Evolutionary conservation across 2,888 invertebrate species (phyloP), one percentile per base, ranked within the genome.

Genomic region (Tholera decimalis): DNA sequence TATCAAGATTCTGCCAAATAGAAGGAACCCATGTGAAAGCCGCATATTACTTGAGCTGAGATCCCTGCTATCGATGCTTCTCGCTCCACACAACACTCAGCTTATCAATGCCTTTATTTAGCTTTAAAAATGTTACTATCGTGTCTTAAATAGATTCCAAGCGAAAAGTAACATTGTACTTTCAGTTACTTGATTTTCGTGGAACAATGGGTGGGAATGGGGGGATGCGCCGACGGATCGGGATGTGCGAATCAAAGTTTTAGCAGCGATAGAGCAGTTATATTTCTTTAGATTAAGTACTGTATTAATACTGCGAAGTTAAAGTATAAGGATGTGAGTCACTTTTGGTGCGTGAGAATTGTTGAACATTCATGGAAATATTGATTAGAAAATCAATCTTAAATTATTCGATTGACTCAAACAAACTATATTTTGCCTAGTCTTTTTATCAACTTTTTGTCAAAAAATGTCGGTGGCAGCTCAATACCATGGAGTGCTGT

Each of bases 111-210:
- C 53, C 61, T 54, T 43, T 22, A 50, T 44, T 43, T 64, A 22
- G 69, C 64, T 64, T 22, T 28, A n/a, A 43, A 15, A 43, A 2
- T 15, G 24, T 28, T 20, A 0, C n/a, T 47, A 6, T 6, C n/a
- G 1, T 37, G 0, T 69, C 2, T 20, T 26, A 9, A 26, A 51
- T 53, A 26, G 53, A 73, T 53, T 53, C 20, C 39, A 26, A 70
- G 70, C 56, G 9, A 55, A 46, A 49, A 41, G 11, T 50, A 30
- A 22, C 18, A 39, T 69, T 71, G 26, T 54, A 39, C 43, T 71
- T 73, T 73, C 73, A 71, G 70, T 20, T 30, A 49, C 37, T 20
- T 65, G 74, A 71, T n/a, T 53, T 37, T n/a, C n/a, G 41, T 56
- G 39, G 30, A 49, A 37, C 46, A 33, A 18, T 13, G 2, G 35